Conservation (phyloP, 2,888 invertebrate species). For the Alloscopus bannaensis region DNA sequence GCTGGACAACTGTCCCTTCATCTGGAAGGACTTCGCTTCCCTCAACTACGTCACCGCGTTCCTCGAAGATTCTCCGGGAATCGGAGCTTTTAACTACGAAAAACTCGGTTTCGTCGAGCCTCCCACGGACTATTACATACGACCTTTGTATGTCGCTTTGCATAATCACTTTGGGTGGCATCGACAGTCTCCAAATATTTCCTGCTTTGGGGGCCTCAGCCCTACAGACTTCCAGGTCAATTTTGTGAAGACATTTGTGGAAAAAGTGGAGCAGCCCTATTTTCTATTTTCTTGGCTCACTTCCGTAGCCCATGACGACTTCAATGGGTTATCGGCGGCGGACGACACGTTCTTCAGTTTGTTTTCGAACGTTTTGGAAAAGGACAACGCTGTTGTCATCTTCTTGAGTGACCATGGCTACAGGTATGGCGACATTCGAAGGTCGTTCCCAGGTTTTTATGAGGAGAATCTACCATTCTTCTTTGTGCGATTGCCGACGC, state of each 20-base stretch:
- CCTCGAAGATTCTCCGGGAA: constrained; percentile 48
- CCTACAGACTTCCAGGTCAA: constrained; percentile 21
- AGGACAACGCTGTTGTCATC: constrained; percentile 42
- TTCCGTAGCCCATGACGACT: constrained; percentile 24
- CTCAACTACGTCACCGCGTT: constrained; percentile 46
- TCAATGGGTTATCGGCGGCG: background rate
- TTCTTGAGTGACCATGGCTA: constrained; percentile 57
- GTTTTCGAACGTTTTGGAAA: constrained; percentile 14
- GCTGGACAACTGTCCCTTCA: constrained; percentile 56
- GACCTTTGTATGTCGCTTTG: constrained; percentile 24
- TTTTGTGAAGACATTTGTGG: background rate
- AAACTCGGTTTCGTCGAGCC: constrained; percentile 47
- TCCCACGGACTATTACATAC: constrained; percentile 59
- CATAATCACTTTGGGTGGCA: background rate
- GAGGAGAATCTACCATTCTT: constrained; percentile 60
- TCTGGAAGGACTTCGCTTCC: constrained; percentile 56
- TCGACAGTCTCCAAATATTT: background rate
- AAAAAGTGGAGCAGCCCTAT: constrained; percentile 18
- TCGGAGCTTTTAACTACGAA: constrained; percentile 51
- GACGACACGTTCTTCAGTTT: constrained; percentile 7
- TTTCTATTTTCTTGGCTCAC: constrained; percentile 56
- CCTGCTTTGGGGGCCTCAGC: constrained; percentile 14
- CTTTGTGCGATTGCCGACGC: constrained; percentile 45
- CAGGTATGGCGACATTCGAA: constrained; percentile 38
- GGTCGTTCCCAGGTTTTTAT: constrained; percentile 55